A percentile compares a stretch with the other conserved stretches of the same genome.
Evolutionary conservation across 2,113 vertebrate species (phyloP).

Genomic region (Hypocryptadius cinnamomeus): DNA sequence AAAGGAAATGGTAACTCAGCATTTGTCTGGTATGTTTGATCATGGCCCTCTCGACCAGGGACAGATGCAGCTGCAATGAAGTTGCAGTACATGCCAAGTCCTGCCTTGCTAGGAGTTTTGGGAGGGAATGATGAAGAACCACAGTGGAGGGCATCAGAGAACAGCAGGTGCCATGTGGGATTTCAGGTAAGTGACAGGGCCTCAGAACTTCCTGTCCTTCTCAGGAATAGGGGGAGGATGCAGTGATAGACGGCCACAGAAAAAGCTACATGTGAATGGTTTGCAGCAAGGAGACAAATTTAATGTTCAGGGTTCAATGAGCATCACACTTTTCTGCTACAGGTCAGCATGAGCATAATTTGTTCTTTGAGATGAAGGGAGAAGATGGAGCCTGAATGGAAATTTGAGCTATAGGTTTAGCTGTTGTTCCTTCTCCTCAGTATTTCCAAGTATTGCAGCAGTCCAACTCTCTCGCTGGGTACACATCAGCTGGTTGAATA

Average conservation of each 20-base stretch:
- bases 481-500: background rate
- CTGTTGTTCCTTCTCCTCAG: background rate
- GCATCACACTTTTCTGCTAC: background rate
- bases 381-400: background rate
- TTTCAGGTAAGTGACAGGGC: background rate
- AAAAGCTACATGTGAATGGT: background rate
- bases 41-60: background rate
- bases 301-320: background rate
- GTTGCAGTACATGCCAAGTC: background rate
- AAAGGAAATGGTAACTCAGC: background rate
- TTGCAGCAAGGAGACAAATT: background rate
- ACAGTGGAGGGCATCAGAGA: background rate
- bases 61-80: background rate
- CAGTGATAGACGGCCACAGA: background rate
- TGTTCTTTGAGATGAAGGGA: background rate
- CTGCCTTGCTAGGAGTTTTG: background rate
- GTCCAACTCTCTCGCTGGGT: rapidly evolving
- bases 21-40: background rate
- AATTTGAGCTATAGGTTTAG: background rate
- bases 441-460: background rate
- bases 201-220: background rate
- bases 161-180: background rate
- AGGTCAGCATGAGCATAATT: background rate
- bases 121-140: background rate
- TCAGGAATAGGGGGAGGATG: background rate